Base-by-base conservation (phyloP, 2,113 vertebrate species). In the Sisor rabdophorus region DNA sequence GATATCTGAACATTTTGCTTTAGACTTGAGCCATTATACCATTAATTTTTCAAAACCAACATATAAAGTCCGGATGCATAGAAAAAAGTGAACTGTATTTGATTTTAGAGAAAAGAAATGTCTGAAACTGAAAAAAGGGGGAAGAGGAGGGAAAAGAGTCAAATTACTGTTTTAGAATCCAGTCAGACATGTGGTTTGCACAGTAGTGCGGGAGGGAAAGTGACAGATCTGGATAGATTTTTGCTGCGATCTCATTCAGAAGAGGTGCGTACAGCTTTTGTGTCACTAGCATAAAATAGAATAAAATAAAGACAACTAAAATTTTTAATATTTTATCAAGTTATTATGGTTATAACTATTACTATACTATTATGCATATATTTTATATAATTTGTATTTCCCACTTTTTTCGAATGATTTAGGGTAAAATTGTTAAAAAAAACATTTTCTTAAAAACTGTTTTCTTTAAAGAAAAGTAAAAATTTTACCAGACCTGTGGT, bases 201-300 rank as follows among this genome's bases (percentile, higher is more conserved):
- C 61, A 44, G 22, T 44, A 69, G 22, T 73, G 60, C 28, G 28
- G n/a, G 69, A 55, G 28, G 50, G 52, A 72, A 72, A 11, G 58
- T 55, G 32, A 36, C 55, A 75, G 58, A 76, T 82, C 69, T 79
- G 74, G 74, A 77, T 74, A 24, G 32, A 32, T 63, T 77, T 77
- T 78, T 3, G 4, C 10, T 11, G 19, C 19, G 7, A 10, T 53
- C 65, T 19, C 19, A 11, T 32, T 12, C 13, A 24, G 22, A 73
- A 17, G 11, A 77, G 78, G 77, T 82, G 44, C 1, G 68, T 63
- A 50, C 36, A 58, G 16, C 36, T 20, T 71, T 50, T 40, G 2
- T 19, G 17, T 76, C 9, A 47, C 50, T 64, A 72, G 22, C 2
- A 17, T 44, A n/a, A n/a, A n/a, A n/a, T n/a, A 64, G n/a, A 20